A percentile compares a stretch with the other conserved stretches of the same genome.
Conservation (phyloP, 2,797 vertebrate genomes). For the Acanthornis magna region DNA sequence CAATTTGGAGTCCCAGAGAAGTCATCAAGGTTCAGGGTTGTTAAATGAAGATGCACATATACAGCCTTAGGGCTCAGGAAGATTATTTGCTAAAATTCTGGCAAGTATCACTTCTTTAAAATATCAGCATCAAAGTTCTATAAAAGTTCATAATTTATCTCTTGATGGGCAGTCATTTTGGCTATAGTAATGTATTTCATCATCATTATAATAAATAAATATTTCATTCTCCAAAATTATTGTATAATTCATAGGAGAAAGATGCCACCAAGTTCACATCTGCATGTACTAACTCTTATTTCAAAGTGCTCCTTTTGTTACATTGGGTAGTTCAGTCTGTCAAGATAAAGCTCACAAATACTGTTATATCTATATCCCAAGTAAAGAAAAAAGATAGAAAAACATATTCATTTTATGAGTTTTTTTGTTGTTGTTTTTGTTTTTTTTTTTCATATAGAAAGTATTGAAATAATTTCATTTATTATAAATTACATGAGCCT, state of each 20-base stretch:
- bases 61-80: neutral
- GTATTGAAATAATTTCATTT: neutral
- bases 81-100: neutral
- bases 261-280: neutral
- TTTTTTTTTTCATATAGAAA: neutral
- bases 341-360: neutral
- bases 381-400: neutral
- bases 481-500: neutral
- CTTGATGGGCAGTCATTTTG: conserved; percentile 7
- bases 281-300: neutral
- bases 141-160: conserved; percentile 33
- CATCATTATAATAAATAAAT: conserved; percentile 34
- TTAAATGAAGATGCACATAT: neutral
- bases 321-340: neutral
- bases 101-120: neutral
- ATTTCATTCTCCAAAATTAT: neutral
- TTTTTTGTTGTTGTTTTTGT: neutral
- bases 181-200: neutral
- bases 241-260: neutral
- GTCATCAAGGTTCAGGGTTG: neutral
- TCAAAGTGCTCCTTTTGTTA: neutral
- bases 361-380: neutral
- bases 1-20: neutral
- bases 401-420: accelerated
- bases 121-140: neutral